Base-by-base conservation (phyloP, 1,140 invertebrate species). In the Bacillus rossius region DNA sequence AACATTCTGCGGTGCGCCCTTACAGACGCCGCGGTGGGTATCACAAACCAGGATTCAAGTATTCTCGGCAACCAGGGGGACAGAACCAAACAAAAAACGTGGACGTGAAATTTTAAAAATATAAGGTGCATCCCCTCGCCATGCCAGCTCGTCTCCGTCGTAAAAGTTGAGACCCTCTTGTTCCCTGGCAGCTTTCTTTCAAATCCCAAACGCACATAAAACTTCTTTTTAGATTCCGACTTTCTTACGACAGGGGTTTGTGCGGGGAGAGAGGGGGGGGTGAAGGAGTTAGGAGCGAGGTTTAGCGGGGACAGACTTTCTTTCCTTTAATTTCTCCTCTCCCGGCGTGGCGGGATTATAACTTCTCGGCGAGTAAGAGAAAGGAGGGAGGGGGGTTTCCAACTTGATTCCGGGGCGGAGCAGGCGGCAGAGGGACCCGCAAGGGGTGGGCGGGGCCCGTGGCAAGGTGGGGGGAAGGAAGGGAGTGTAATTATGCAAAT, bases 401-500 rank as follows among this genome's bases (percentile, higher is more conserved):
- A 34, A 34, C 29, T 10, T 34, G 29, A 7, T 10, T 34, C 29
- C 5, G 10, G 29, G 29, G 29, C 29, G 10, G 29, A 4, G 29
- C 4, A 4, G 29, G 10, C 4, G 29, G 10, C 5, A 34, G 29
- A 34, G 29, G 10, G 29, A 34, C 5, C 4, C 5, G 10, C 5
- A 34, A 10, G 10, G 29, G 10, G 29, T 7, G 29, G 10, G 29
- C 4, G 43, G 13, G n/a, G n/a, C 25, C 25, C 13, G 2, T 14
- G 25, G 1, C 19, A 22, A 19, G 16, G 52, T 8, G 37, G 1
- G 37, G 25, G 52, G 17, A 1, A 54, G 51, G 34, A 8, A 13
- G 23, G 19, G 41, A 38, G 16, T 34, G 52, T 38, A 54, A 54
- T 54, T 54, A 54, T 54, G 52, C 52, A 54, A 54, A 54, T 54